A percentile compares a stretch with the other conserved stretches of the same genome.
phyloP scores from a whole-genome alignment of 2,797 vertebrate species.

The Pristis pectinata region DNA sequence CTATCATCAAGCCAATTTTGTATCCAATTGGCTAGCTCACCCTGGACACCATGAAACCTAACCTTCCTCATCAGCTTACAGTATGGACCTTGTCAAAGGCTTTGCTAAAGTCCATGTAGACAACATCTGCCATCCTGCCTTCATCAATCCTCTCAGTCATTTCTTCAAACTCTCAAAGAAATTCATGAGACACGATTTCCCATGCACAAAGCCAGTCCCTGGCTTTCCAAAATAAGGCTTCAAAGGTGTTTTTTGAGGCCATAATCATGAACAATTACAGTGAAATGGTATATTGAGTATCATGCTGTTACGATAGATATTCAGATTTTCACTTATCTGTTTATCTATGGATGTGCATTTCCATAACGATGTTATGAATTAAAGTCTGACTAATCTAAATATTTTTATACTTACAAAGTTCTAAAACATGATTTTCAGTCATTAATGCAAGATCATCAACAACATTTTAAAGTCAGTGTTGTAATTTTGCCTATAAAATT shows the following conservation, averaged over 20 bases:
- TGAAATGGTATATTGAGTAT: not conserved
- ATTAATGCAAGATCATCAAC: not conserved
- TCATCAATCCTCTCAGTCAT: too few relatives aligned
- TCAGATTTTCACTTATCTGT: not conserved
- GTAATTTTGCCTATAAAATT: not conserved
- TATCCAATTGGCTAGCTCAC: too few relatives aligned
- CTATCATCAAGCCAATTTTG: too few relatives aligned
- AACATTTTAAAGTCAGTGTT: not conserved
- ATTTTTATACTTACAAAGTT: not conserved
- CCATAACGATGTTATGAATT: not conserved
- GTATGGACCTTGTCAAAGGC: not conserved
- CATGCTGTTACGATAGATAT: not conserved
- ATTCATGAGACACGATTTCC: too few relatives aligned
- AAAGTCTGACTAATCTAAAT: not conserved
- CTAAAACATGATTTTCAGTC: not conserved
- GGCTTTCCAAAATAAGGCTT: too few relatives aligned
- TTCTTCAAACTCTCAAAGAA: too few relatives aligned
- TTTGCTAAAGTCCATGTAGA: not conserved
- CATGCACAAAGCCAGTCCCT: too few relatives aligned
- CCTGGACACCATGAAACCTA: too few relatives aligned
- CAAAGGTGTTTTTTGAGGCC: not conserved
- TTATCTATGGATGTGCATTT: conserved; percentile 10
- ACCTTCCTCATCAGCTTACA: too few relatives aligned
- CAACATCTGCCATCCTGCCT: too few relatives aligned
- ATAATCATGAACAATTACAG: not conserved